Evolutionary conservation across 2,113 vertebrate species (phyloP).

Genomic region (Xenus cinereus): DNA sequence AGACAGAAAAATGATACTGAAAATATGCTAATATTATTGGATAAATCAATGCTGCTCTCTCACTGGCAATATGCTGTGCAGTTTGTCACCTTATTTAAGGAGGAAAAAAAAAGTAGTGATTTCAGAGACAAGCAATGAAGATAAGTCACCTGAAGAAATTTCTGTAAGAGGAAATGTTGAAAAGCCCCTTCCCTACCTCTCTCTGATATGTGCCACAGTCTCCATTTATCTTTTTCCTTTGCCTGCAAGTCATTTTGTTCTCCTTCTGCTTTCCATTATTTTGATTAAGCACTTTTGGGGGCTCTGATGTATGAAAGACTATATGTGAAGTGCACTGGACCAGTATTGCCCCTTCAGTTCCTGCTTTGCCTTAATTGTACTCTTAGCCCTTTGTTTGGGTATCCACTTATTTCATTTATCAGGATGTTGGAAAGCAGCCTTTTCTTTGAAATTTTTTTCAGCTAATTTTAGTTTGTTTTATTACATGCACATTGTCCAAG

Average conservation of each 20-base stretch:
- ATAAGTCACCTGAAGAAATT: background rate
- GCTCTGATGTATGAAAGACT: slow-evolving; percentile 28
- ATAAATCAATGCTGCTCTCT: background rate
- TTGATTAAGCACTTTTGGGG: slow-evolving; percentile 33
- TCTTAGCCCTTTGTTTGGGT: slow-evolving; percentile 42
- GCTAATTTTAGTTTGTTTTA: slow-evolving; percentile 60
- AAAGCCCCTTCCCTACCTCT: background rate
- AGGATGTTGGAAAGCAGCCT: slow-evolving; percentile 62
- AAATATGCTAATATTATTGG: background rate
- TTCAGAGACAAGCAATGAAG: background rate
- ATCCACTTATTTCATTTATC: slow-evolving; percentile 38
- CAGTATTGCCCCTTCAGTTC: slow-evolving; percentile 32
- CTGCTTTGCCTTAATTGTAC: slow-evolving; percentile 40
- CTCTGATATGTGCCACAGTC: background rate
- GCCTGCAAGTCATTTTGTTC: background rate
- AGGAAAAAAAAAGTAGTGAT: background rate
- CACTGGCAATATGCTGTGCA: background rate
- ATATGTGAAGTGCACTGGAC: slow-evolving; percentile 12
- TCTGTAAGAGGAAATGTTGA: background rate
- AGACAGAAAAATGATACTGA: background rate
- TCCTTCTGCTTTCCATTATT: background rate
- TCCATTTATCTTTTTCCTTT: background rate
- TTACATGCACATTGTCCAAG: slow-evolving; percentile 29
- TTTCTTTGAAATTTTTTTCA: slow-evolving; percentile 35
- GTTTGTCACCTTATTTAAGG: background rate